Evolutionary conservation across 2,888 invertebrate species (phyloP), one percentile per base, ranked within the genome.

Genomic region (Chromoteleia sp.): DNA sequence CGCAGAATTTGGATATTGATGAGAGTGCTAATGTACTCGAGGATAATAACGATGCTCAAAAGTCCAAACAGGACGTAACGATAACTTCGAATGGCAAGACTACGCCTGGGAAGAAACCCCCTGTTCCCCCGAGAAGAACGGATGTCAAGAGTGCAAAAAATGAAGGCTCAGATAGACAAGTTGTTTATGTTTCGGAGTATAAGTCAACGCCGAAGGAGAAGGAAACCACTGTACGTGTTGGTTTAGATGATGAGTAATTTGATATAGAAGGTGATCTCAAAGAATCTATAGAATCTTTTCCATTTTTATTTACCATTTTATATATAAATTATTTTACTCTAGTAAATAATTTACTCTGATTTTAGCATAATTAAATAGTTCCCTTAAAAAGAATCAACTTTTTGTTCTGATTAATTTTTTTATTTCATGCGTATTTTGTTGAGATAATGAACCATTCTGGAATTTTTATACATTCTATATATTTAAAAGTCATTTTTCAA

Each of bases 71-170:
- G 17, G 88, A 87, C 29, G 73, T 86, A 2, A 87, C 85, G 3
- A 85, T 88, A 6, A 88, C 88, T 0, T 86, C 91, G 0, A 92
- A 92, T 39, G 89, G 90, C 0, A 92, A 91, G 75, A 65, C 87
- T 4, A 85, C 84, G 10, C 74, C 81, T 21, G 81, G 87, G 0
- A 91, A 89, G 56, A 91, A 93, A 59, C 93, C 93, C 0, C 93
- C 93, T 0, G 92, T 93, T 15, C 93, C 93, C 0, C 93, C 93
- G 0, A 89, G 92, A 76, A 92, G 92, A 80, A 90, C 90, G 3
- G 92, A 92, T 33, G 86, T 86, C 0, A 92, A 91, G n/a, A 84
- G 85, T 12, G 85, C 83, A 7, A 89, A 86, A 6, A 86, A 83
- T 0, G 87, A 87, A 1, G 48, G 59, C 0, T 65, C 79, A 1